Evolutionary conservation across 2,888 invertebrate genomes (phyloP).

Genomic region (Pristionchus maxplancki): DNA sequence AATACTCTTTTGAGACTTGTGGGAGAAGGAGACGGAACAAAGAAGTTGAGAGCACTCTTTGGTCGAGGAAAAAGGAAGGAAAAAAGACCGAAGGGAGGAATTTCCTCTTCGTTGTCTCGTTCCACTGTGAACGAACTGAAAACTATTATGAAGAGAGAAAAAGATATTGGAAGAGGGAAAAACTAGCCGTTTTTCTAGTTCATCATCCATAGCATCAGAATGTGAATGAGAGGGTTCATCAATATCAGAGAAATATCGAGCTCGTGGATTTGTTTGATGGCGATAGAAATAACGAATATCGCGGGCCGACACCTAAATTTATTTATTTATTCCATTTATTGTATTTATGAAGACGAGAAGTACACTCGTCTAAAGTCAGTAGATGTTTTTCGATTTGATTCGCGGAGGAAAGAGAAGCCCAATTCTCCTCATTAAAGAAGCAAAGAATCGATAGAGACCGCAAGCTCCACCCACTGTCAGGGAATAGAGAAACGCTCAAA

Average conservation of each 20-base stretch:
- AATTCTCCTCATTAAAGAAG: too few relatives aligned
- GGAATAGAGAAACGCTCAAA: too few relatives aligned
- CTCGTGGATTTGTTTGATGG: constrained; percentile 69
- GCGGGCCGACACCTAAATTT: constrained; percentile 60
- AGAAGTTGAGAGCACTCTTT: constrained; percentile 56
- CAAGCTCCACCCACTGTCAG: too few relatives aligned
- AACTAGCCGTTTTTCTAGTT: not conserved
- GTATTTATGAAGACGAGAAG: too few relatives aligned
- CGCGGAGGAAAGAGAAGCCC: too few relatives aligned
- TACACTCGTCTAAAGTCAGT: too few relatives aligned
- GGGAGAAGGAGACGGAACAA: constrained; percentile 54
- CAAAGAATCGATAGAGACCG: too few relatives aligned
- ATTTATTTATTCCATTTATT: constrained; percentile 44
- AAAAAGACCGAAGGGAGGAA: constrained; percentile 58
- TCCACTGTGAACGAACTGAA: constrained; percentile 51
- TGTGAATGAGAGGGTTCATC: constrained; percentile 1
- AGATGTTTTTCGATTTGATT: too few relatives aligned
- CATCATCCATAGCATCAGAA: constrained; percentile 27
- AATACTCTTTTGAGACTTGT: constrained; percentile 40
- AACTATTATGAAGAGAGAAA: not conserved
- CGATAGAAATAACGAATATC: constrained; percentile 63
- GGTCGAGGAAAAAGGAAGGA: constrained; percentile 59
- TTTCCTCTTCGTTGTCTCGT: constrained; percentile 12
- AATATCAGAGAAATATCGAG: constrained; percentile 72
- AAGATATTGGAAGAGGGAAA: not conserved